phyloP scores from a whole-genome alignment of 2,888 invertebrate genomes.

The Platycheirus rosarum region DNA sequence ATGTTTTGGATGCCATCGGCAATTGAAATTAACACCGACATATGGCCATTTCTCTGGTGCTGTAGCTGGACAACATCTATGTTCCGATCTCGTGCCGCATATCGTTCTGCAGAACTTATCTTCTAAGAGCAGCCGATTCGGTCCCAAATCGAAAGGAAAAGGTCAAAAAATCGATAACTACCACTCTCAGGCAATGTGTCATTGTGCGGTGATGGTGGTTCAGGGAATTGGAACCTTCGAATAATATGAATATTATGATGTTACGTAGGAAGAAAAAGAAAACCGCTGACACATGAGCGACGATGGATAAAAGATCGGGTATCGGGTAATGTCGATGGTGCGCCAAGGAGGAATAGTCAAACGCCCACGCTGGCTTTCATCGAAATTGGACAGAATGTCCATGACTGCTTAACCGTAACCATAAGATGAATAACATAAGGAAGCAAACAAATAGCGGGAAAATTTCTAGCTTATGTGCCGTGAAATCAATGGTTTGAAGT shows the following conservation, averaged over 20 bases:
- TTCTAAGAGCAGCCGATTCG: slow-evolving; percentile 45
- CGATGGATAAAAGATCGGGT: slow-evolving; percentile 52
- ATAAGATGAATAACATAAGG: slow-evolving; percentile 14
- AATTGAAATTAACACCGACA: slow-evolving; percentile 73
- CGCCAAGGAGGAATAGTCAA: slow-evolving; percentile 34
- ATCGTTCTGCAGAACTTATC: slow-evolving; percentile 69
- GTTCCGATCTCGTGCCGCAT: slow-evolving; percentile 71
- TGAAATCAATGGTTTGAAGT: slow-evolving; percentile 61
- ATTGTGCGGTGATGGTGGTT: slow-evolving; percentile 12
- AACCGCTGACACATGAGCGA: slow-evolving; percentile 60
- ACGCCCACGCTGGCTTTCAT: slow-evolving; percentile 46
- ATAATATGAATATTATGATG: slow-evolving; percentile 50
- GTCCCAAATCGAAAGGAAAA: slow-evolving; percentile 40
- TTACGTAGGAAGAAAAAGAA: slow-evolving; percentile 41
- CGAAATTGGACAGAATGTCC: slow-evolving; percentile 32
- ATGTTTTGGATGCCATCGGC: slow-evolving; percentile 71
- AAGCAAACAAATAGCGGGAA: slow-evolving; percentile 38
- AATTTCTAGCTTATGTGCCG: slow-evolving; percentile 58
- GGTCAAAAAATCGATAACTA: slow-evolving; percentile 57
- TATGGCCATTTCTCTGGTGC: slow-evolving; percentile 53
- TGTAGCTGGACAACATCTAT: slow-evolving; percentile 49
- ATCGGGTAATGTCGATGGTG: slow-evolving; percentile 44
- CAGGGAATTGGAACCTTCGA: slow-evolving; percentile 32
- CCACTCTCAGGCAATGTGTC: slow-evolving; percentile 11
- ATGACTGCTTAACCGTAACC: slow-evolving; percentile 34